Percentiles rank a stretch among this genome's conserved stretches.
These are phyloP conservation scores for Odocoileus hemionus DNA, from an alignment of 2,113 vertebrate species.

Conservation along the genomic window DNA sequence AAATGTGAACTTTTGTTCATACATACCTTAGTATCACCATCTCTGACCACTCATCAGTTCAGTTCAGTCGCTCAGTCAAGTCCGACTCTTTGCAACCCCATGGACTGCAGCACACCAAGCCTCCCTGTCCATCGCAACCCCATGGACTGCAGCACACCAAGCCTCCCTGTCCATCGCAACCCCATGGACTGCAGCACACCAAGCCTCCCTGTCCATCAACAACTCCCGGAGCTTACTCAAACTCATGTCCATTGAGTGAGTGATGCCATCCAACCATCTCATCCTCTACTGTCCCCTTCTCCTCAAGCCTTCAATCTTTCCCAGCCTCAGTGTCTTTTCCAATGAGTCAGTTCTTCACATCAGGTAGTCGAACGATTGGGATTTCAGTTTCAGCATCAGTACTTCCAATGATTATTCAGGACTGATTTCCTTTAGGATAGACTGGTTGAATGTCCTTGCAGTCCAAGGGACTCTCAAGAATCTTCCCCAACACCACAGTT, in stretches of 20 bases:
- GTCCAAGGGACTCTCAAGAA: neutral
- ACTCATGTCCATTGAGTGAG: neutral
- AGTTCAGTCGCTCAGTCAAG: neutral
- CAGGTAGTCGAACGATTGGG: rapidly evolving
- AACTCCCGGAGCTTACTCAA: neutral
- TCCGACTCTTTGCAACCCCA: neutral
- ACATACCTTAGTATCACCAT: neutral
- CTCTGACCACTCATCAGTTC: neutral
- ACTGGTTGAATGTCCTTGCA: neutral
- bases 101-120: too few species aligned
- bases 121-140: neutral
- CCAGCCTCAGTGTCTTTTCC: neutral
- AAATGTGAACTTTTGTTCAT: neutral
- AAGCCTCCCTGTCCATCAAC: neutral
- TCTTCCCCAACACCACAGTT: neutral
- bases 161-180: neutral
- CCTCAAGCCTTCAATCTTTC: neutral
- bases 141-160: too few species aligned
- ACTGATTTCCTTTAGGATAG: neutral
- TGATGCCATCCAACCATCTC: neutral
- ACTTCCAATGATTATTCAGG: neutral
- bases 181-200: neutral
- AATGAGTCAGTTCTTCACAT: neutral
- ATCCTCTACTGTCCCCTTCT: rapidly evolving
- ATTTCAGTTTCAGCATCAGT: neutral